Evolutionary conservation across 2,797 vertebrate species (phyloP).

Genomic region (Trichosurus vulpecula): DNA sequence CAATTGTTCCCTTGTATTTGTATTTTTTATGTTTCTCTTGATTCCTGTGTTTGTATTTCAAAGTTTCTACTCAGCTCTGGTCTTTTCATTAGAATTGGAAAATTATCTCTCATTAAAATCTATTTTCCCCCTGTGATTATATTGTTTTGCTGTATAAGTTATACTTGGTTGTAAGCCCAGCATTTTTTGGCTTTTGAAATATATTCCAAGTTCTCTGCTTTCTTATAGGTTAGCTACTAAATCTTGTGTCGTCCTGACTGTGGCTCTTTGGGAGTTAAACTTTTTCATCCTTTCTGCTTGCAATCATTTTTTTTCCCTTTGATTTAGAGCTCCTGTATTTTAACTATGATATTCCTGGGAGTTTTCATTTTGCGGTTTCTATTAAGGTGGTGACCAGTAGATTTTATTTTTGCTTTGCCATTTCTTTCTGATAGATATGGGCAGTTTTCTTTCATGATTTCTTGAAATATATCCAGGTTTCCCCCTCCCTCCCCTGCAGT

Average conservation of each 20-base stretch:
- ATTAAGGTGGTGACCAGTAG: neutral
- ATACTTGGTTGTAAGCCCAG: neutral
- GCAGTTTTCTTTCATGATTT: neutral
- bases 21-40: neutral
- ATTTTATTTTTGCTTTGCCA: neutral
- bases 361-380: neutral
- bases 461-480: neutral
- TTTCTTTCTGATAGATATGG: neutral
- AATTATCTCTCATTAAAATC: neutral
- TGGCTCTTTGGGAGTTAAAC: neutral
- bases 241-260: neutral
- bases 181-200: neutral
- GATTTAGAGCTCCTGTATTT: neutral
- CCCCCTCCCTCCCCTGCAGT: neutral
- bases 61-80: neutral
- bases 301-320: neutral
- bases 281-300: neutral
- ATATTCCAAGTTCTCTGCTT: neutral
- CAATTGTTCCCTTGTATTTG: neutral
- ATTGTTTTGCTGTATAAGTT: neutral
- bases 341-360: neutral
- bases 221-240: neutral
- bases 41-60: neutral
- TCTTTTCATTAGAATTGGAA: neutral
- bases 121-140: neutral